phyloP scores from a whole-genome alignment of 2,113 vertebrate genomes.

The Colinus virginianus region DNA sequence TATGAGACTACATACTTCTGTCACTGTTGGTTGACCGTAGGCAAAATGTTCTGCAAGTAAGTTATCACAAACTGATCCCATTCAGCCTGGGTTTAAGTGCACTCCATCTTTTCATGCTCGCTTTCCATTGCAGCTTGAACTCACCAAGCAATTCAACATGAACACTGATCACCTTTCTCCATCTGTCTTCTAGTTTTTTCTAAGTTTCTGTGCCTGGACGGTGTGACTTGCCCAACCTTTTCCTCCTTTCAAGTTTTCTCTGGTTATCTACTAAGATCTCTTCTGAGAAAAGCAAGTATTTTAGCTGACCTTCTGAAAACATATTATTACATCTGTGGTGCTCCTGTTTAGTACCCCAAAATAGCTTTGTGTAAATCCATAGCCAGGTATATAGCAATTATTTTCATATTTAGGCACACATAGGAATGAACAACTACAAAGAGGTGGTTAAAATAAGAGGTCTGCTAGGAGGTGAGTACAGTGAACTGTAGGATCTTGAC shows the following conservation, averaged over 20 bases:
- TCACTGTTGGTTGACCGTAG: fast-evolving
- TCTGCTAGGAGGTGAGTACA: not conserved
- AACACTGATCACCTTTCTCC: not conserved
- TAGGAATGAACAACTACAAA: not conserved
- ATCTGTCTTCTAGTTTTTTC: not conserved
- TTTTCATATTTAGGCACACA: not conserved
- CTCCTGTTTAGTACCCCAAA: not conserved
- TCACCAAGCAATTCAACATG: not conserved
- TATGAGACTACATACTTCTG: not conserved
- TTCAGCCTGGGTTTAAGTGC: not conserved
- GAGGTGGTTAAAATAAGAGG: not conserved
- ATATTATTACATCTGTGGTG: not conserved
- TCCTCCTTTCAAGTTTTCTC: not conserved
- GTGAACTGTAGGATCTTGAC: not conserved
- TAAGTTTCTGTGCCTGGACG: not conserved
- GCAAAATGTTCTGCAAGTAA: not conserved
- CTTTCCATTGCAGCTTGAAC: not conserved
- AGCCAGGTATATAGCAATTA: not conserved
- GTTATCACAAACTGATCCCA: not conserved
- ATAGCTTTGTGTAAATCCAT: not conserved
- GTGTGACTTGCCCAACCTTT: not conserved
- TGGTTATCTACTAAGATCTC: not conserved
- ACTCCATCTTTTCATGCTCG: not conserved
- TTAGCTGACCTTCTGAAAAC: not conserved
- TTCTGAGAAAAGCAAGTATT: not conserved